Conservation (phyloP, 2,113 vertebrate genomes). For the Pollachius pollachius region DNA sequence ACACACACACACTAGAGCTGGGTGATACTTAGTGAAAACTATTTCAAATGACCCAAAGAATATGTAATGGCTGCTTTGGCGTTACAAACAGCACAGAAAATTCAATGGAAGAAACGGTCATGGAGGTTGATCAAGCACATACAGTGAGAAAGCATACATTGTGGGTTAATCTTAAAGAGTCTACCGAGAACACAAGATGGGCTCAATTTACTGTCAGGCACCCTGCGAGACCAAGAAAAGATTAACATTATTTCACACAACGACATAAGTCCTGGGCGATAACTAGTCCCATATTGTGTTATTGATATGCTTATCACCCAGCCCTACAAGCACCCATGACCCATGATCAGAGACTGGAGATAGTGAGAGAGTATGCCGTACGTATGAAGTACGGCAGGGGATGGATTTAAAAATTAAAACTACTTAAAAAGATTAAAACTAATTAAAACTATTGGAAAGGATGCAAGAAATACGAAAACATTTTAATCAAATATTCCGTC, state of each 20-base stretch:
- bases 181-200: too few species aligned
- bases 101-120: background rate
- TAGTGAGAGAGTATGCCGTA: background rate
- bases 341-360: background rate
- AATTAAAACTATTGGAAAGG: too few species aligned
- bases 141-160: too few species aligned
- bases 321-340: background rate
- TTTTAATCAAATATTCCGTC: too few species aligned
- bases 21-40: too few species aligned
- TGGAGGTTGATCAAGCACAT: background rate
- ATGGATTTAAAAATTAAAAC: background rate
- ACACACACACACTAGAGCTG: conserved; percentile 7
- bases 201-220: too few species aligned
- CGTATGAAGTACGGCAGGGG: background rate
- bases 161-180: too few species aligned
- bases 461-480: too few species aligned
- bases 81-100: background rate
- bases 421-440: background rate
- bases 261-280: too few species aligned
- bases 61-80: too few species aligned
- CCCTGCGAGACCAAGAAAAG: too few species aligned
- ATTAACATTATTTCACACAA: background rate
- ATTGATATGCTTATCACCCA: background rate
- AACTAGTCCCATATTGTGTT: too few species aligned
- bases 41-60: background rate